Evolutionary conservation across 2,888 invertebrate species (phyloP), one percentile per base, ranked within the genome.

Genomic region (Pheosia tremula): DNA sequence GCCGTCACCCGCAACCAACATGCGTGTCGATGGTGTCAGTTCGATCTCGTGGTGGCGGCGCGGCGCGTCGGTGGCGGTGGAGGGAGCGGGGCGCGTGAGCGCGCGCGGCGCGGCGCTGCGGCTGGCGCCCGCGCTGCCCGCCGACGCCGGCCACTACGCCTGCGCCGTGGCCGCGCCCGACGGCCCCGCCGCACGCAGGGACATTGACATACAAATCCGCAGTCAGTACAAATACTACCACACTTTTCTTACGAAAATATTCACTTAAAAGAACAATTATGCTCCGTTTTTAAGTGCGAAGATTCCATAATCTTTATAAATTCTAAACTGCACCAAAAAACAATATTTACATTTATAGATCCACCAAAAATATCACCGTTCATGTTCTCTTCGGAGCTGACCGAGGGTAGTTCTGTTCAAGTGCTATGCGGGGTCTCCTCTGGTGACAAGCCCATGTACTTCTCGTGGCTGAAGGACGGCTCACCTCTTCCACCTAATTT

Each of bases 361-460:
- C 97, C 97, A 4, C 98, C 98, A n/a, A 96, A 97, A 77, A 96
- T 98, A 82, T 97, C 97, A 72, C 96, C 97, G 45, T 98, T 98
- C 87, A 95, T 95, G 60, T 98, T 98, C 84, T 97, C 98, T 0
- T 95, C 96, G 75, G 97, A 96, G 83, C 94, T 97, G 60, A 96
- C 97, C 83, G 96, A 98, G 90, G 96, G 97, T 72, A 96, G 97
- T 83, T 93, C 97, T 59, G 96, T 96, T 69, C 96, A 97, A 85
- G 96, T 97, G 62, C 95, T 97, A 9, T 97, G 97, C 84, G 96
- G 96, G 57, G 96, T 97, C 63, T 96, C 96, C 61, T 94, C 95
- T 10, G 96, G 96, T 37, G 96, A 96, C 87, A 95, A 95, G 88
- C 96, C 96, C 49, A 93, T 96, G 73, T 95, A 95, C 84, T 96